Base-by-base conservation (phyloP, 2,888 invertebrate species). In the Lumbricus terrestris region DNA sequence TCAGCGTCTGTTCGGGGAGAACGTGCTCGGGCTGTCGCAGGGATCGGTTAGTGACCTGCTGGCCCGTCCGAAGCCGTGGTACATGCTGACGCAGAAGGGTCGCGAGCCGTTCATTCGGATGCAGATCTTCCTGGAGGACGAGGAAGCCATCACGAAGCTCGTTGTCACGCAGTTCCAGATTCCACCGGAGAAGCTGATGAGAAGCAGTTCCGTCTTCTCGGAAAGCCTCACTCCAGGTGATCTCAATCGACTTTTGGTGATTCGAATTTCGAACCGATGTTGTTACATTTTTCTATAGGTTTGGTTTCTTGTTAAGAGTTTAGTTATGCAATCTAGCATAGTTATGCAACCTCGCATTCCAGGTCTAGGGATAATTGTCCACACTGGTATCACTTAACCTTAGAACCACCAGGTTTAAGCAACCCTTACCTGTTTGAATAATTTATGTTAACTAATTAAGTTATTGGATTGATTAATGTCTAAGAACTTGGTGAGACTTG, bases 131-230 rank as follows among this genome's bases (percentile, higher is more conserved):
- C 96, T 99, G 34, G 97, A 98, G 93, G 99, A 99, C 94, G 97
- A 98, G 6, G 97, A 98, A 95, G 98, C 98, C 94, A 97, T 99
- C 90, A 98, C 99, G 94, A 96, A 97, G 90, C 96, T 99, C 90
- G 98, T 98, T 38, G 98, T 99, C 92, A 98, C 98, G 92, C 99
- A 99, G 95, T 99, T 99, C 95, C 98, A 98, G 96, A 98, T 99
- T 91, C 98, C 98, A 0, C 98, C 98, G 18, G 99, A 99, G 95
- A 92, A 92, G 88, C 90, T 92, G 3, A 88, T 92, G 88, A 47
- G 91, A 18, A 90, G 90, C 18, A 89, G 82, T 82, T 89, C 89
- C 54, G 89, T 69, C 29, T 89, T 18, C 37, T 89, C 89, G 37
- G 89, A 89, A 54, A 34, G 54, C 69, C 1, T 37, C 33, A 89